Base-by-base conservation (phyloP, 2,888 invertebrate genomes). In the Archaeoteleia sp. region DNA sequence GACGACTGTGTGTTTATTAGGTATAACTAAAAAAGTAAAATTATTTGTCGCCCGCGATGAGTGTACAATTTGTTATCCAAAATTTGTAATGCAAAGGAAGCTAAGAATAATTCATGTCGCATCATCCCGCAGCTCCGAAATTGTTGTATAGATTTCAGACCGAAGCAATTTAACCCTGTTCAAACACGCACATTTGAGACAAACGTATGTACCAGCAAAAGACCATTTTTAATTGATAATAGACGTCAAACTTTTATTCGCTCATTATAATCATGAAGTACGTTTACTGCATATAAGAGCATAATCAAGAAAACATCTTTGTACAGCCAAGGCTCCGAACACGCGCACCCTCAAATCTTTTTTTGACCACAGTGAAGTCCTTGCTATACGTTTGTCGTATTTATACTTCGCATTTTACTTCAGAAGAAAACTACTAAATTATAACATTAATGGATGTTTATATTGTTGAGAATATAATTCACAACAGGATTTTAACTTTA, bases 141-240 rank as follows among this genome's bases (percentile, higher is more conserved):
- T 51, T 27, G 29, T 60, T 34, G 34, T 69, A 62, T 40, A 51
- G 49, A 67, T 43, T 53, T 54, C 60, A 67, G 27, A 29, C 27
- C 53, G 55, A 75, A 71, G 70, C 66, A 74, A 73, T 74, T 69
- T 57, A 71, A 73, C 70, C 70, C 71, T 68, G 69, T 72, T 71
- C 68, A 82, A 82, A 81, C 82, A 82, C 82, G 82, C 82, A 82
- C 82, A 82, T 78, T 77, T 73, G 37, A 72, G 69, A 66, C 71
- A 45, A 73, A 9, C 55, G 43, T 57, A 65, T 55, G 20, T 32
- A 49, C 12, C 49, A 49, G 40, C 14, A 13, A 40, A 45, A 27
- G 30, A 17, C 8, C 12, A 10, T 34, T 42, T 71, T 69, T 70
- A 67, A 53, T 76, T 63, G 27, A 58, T 30, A 25, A 43, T 61